These are phyloP conservation scores for Eleginops maclovinus DNA, from an alignment of 2,113 vertebrate species.

Conservation along the genomic window DNA sequence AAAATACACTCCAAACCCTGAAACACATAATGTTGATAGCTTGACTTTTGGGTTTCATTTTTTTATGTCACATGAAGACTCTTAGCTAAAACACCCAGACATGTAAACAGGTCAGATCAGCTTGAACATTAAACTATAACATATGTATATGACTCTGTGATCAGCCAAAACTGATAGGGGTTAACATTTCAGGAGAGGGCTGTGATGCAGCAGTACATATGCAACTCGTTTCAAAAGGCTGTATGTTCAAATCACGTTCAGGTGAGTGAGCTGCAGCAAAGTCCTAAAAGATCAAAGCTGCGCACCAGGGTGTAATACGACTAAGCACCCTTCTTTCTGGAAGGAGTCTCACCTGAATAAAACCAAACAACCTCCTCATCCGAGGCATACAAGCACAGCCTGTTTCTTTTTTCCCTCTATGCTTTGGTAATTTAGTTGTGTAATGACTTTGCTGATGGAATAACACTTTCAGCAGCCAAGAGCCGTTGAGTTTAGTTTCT, in stretches of 20 bases:
- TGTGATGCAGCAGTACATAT: not conserved
- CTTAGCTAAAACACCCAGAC: not conserved
- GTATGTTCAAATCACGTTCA: constrained; percentile 7
- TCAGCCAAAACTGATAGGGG: not conserved
- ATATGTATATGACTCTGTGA: not conserved
- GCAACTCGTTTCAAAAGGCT: constrained; percentile 27
- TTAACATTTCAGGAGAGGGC: not conserved
- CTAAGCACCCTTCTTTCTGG: constrained; percentile 11
- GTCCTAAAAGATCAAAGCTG: constrained; percentile 39
- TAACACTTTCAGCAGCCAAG: not conserved
- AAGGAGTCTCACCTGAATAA: not conserved
- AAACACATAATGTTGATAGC: not conserved
- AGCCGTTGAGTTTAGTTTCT: not conserved
- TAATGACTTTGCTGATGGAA: not conserved
- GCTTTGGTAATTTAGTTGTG: not conserved
- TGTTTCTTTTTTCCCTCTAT: not conserved
- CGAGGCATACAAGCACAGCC: not conserved
- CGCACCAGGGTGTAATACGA: constrained; percentile 9
- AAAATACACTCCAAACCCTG: not conserved
- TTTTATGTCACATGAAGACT: not conserved
- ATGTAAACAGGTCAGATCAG: not conserved
- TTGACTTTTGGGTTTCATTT: not conserved
- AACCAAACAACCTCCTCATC: not conserved
- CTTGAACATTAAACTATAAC: not conserved
- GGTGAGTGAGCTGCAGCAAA: constrained; percentile 14